Evolutionary conservation across 2,888 invertebrate species (phyloP), one percentile per base, ranked within the genome.

Genomic region (Leucoptera coffeella): DNA sequence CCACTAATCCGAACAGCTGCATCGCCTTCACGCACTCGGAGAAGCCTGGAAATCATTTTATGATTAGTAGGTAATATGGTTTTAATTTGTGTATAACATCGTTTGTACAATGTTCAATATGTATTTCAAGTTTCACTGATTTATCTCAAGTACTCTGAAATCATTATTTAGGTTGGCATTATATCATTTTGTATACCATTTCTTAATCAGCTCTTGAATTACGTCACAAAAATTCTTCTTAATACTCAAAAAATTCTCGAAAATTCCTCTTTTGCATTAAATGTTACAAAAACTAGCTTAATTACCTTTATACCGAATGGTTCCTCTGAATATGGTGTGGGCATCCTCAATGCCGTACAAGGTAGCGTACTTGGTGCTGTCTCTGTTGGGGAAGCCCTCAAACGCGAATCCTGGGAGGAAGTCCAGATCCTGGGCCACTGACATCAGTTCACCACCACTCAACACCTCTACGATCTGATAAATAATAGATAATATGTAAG

Each of bases 371-470:
- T 81, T 75, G 0, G 89, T 88, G 29, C 96, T 96, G 53, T 99
- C 97, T 30, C 99, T 75, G 64, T 97, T 99, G 0, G 97, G 94
- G 47, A 89, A 96, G 1, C 96, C 96, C 67, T 97, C 96, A 28
- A 97, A 73, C 9, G 92, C 88, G 47, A 97, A 94, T 1, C 97
- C 99, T 0, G 97, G 97, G 28, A 99, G 69, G 58, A 97, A 99
- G 48, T 90, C 82, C 27, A 96, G 67, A 1, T 79, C 76, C 23
- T 82, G 77, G 0, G 85, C 80, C 5, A 82, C 75, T 1, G 91
- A 84, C 81, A 99, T 84, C 19, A 99, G 69, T 32, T 85, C 85
- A 2, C 95, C 96, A 3, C 93, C 93, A 14, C 85, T 82, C 2
- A 84, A 75, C 9, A 97, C 86, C 50, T 96, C 90, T 0, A 95